Conservation (phyloP, 1,140 invertebrate species). For the Nylanderia fulva region DNA sequence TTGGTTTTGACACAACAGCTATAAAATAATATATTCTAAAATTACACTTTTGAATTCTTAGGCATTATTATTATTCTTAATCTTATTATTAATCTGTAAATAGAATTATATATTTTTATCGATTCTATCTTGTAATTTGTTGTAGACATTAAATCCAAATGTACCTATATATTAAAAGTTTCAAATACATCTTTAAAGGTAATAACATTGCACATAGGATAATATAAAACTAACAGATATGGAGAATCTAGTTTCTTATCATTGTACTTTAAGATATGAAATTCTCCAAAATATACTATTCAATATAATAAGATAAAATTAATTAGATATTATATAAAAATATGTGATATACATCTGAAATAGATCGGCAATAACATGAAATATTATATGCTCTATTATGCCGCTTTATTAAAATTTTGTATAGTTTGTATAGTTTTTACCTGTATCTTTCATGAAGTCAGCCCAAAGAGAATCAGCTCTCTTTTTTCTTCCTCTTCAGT, state of each 20-base stretch:
- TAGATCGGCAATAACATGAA: too few relatives aligned
- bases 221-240: too few relatives aligned
- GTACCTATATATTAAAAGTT: background rate
- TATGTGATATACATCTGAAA: too few relatives aligned
- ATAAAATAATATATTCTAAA: slow-evolving; percentile 36
- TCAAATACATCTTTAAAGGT: background rate
- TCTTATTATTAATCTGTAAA: background rate
- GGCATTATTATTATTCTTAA: background rate
- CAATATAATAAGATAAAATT: background rate
- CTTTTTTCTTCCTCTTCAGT: slow-evolving; percentile 89
- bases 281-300: background rate
- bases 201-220: background rate
- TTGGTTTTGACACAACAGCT: slow-evolving; percentile 71
- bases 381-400: slow-evolving; percentile 3
- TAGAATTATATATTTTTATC: background rate
- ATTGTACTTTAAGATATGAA: background rate
- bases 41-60: background rate
- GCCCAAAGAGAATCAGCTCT: slow-evolving; percentile 91
- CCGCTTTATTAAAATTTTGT: background rate
- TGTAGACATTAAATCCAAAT: background rate
- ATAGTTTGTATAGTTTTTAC: slow-evolving; percentile 76
- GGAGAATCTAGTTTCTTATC: too few relatives aligned
- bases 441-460: slow-evolving; percentile 90
- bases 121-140: background rate
- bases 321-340: background rate